phyloP scores from a whole-genome alignment of 1,140 invertebrate species.

The Nylanderia fulva region DNA sequence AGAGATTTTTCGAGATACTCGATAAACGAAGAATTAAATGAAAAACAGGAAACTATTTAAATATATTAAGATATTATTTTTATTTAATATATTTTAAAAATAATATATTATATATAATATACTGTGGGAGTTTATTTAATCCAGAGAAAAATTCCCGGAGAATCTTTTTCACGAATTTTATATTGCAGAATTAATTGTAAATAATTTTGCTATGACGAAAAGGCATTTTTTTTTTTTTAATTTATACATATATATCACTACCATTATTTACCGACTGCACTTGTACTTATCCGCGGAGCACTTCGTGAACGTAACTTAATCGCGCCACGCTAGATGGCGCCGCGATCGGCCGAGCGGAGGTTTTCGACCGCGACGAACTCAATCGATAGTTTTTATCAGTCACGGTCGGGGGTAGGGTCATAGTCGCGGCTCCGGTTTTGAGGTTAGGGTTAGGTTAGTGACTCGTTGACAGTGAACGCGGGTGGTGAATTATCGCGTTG shows the following conservation, averaged over 20 bases:
- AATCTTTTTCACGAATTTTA: too few relatives aligned
- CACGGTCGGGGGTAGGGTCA: conserved; percentile 48
- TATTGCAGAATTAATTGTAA: too few relatives aligned
- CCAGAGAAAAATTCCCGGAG: too few relatives aligned
- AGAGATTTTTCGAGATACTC: background rate
- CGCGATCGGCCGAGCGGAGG: conserved; percentile 57
- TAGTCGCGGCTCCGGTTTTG: conserved; percentile 65
- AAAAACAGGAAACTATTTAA: background rate
- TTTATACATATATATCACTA: too few relatives aligned
- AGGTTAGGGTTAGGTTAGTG: conserved; percentile 81
- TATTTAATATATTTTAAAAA: too few relatives aligned
- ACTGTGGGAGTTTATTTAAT: too few relatives aligned
- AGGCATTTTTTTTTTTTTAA: too few relatives aligned
- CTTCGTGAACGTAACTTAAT: background rate
- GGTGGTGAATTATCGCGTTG: conserved; percentile 32
- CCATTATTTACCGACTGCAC: too few relatives aligned
- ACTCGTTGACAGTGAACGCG: conserved; percentile 66
- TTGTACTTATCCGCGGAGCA: background rate
- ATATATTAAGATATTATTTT: too few relatives aligned
- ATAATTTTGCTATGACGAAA: too few relatives aligned
- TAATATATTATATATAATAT: too few relatives aligned
- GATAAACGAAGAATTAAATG: background rate
- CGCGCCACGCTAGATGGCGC: conserved; percentile 65
- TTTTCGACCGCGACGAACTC: conserved; percentile 64
- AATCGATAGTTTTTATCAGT: conserved; percentile 79